Evolutionary conservation across 2,888 invertebrate species (phyloP), one percentile per base, ranked within the genome.

Genomic region (Seira ritae): DNA sequence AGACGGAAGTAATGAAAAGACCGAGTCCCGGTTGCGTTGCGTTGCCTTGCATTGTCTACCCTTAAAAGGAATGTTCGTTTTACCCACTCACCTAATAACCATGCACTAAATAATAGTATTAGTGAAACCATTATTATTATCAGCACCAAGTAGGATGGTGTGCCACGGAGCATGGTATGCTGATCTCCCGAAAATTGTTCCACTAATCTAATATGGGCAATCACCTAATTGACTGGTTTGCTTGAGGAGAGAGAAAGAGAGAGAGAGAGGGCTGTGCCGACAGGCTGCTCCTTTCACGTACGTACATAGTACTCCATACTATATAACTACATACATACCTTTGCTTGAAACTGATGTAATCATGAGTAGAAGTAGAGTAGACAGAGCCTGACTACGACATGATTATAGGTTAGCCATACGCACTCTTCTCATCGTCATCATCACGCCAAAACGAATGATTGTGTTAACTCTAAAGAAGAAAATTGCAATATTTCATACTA

Each of bases 71-170:
- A 55, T 55, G 15, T 15, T 55, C n/a, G 6, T 12, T 17, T 55
- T n/a, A 3, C 55, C 55, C 55, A 17, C 15, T 55, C 55, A 55
- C 55, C 55, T 55, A 55, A 55, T 55, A 55, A 55, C 31, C 15
- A 12, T 55, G 55, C 55, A 55, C 55, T 55, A 55, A 31, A 55
- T 55, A 55, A 55, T 55, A 55, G 55, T 55, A 55, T 55, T 55
- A 55, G n/a, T 55, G 31, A 31, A 31, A 31, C 31, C 8, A 31
- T 31, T 31, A 31, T 31, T 31, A 31, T 15, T 12, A 12, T n/a
- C 55, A 55, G 55, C 55, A 17, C 31, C 3, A 55, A 55, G 55
- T 55, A 55, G n/a, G 55, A 17, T 55, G 55, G 55, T n/a, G 55
- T 55, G 1, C 55, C 55, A 55, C 31, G 31, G 31, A 55, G 55